These are phyloP conservation scores for Microtus montanus DNA, from an alignment of 2,113 vertebrate species.

Conservation along the genomic window DNA sequence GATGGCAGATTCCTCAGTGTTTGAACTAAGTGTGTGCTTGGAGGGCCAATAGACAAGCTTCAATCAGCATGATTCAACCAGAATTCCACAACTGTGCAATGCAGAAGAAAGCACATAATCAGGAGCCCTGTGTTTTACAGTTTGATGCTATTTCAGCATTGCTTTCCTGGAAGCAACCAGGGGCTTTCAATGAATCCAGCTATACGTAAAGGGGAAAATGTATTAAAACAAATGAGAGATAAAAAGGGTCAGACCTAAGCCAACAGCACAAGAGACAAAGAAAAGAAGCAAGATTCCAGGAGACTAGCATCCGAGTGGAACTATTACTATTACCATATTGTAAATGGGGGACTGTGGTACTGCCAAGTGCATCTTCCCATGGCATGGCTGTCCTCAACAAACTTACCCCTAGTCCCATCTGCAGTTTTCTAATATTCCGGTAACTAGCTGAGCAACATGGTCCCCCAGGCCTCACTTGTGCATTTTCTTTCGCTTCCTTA, in stretches of 20 bases:
- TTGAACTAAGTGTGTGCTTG: background rate
- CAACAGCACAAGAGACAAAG: background rate
- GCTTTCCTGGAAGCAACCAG: constrained; percentile 37
- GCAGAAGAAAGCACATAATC: background rate
- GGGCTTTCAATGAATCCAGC: background rate
- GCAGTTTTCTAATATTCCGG: constrained; percentile 29
- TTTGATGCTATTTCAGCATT: constrained; percentile 36
- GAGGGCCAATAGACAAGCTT: background rate
- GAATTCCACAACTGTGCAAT: constrained; percentile 33
- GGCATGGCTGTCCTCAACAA: background rate
- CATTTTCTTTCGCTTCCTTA: constrained; percentile 38
- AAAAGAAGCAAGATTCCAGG: constrained; percentile 20
- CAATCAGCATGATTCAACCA: background rate
- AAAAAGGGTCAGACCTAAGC: constrained; percentile 11
- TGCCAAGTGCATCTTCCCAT: background rate
- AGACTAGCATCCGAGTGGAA: background rate
- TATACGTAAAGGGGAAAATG: background rate
- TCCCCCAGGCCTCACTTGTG: constrained; percentile 14
- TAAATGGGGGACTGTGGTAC: background rate
- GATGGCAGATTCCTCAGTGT: background rate
- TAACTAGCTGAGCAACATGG: constrained; percentile 1
- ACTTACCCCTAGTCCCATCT: constrained; percentile 4
- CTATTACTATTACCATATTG: too few relatives aligned
- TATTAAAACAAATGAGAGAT: background rate
- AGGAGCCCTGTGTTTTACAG: constrained; percentile 29